A percentile compares a stretch with the other conserved stretches of the same genome.
These are phyloP conservation scores for Anthoptus insignis DNA, from an alignment of 2,888 invertebrate genomes.

Conservation along the genomic window DNA sequence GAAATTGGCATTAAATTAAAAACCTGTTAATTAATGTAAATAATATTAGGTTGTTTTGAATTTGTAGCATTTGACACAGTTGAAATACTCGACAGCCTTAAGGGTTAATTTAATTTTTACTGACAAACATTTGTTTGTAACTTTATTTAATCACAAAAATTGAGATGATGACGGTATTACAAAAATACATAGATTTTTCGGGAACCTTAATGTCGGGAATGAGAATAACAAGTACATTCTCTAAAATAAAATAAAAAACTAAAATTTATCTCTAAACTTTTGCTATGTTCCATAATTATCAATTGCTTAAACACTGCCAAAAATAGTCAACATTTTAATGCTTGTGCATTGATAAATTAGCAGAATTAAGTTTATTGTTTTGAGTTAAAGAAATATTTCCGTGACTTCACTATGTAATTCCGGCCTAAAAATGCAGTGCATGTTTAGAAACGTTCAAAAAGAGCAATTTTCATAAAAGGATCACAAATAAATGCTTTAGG, in stretches of 20 bases:
- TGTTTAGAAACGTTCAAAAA: conserved; percentile 14
- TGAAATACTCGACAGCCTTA: not conserved
- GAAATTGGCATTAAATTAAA: conserved; percentile 4
- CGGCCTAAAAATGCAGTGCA: conserved; percentile 37
- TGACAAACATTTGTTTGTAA: not conserved
- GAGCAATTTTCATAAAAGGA: conserved; percentile 22
- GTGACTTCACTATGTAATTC: conserved; percentile 41
- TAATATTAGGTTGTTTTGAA: not conserved
- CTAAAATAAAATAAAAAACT: no score
- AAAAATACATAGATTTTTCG: no score
- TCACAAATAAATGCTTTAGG: conserved; percentile 22
- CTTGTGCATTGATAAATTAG: not conserved
- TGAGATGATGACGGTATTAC: no score
- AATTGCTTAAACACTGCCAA: no score
- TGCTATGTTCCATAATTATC: no score
- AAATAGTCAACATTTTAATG: not conserved
- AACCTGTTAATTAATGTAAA: conserved; percentile 1
- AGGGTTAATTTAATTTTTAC: not conserved
- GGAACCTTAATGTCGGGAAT: no score
- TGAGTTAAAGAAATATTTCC: no score
- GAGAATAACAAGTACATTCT: no score
- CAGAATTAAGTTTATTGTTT: no score
- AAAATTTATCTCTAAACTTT: no score
- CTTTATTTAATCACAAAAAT: no score
- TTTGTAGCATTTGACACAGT: not conserved